phyloP scores from a whole-genome alignment of 2,113 vertebrate species.

The Megatriorchis doriae region DNA sequence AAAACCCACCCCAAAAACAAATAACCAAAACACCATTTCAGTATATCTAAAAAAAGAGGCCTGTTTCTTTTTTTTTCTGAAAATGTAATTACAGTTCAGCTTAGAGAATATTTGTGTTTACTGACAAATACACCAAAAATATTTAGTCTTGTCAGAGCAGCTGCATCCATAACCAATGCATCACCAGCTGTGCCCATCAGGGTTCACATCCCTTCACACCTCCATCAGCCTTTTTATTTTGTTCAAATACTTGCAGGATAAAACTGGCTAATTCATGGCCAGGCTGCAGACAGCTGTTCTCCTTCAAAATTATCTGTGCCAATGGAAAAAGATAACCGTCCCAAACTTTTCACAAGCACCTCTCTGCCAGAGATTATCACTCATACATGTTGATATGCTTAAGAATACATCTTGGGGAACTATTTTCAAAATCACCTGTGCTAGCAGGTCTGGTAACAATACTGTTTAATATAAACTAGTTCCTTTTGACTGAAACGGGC shows the following conservation, averaged over 20 bases:
- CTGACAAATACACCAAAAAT: neutral
- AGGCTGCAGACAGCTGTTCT: neutral
- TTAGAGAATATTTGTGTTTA: neutral
- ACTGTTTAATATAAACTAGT: neutral
- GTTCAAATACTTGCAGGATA: neutral
- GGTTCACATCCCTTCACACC: neutral
- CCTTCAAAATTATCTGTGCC: neutral
- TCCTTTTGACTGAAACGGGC: neutral
- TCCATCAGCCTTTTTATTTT: neutral
- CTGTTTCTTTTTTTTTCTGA: neutral
- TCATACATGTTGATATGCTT: neutral
- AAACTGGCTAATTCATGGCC: neutral
- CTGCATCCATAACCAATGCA: neutral
- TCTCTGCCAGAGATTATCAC: neutral
- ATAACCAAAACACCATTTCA: neutral
- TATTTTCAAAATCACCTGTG: neutral
- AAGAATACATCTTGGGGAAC: neutral
- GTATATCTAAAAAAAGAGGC: neutral
- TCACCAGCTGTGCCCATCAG: neutral
- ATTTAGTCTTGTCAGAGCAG: neutral
- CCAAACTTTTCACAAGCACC: neutral
- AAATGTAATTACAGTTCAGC: neutral
- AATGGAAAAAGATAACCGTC: neutral
- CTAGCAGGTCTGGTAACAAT: neutral
- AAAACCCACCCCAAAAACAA: neutral